Evolutionary conservation across 1,140 invertebrate genomes (phyloP), one percentile per base, ranked within the genome.

Genomic region (Heliconius nattereri): DNA sequence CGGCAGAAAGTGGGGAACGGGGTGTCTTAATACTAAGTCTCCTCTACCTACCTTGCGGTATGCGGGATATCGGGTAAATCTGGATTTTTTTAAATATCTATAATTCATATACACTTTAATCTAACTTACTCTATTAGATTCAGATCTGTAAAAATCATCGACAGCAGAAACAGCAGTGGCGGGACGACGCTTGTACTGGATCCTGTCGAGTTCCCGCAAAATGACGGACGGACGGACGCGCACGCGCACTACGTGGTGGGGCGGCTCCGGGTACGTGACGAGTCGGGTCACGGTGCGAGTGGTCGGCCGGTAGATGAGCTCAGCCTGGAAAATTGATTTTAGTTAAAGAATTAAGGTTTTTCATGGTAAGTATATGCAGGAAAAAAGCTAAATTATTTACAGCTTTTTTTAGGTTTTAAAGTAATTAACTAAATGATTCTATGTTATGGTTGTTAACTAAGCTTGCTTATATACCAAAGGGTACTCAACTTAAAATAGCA

Each of bases 81-180:
- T 3, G 9, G 9, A 45, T 5, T 11, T 45, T 40, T 45, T 45
- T 13, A 13, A 45, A 13, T 45, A 45, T 45, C 13, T 16, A 16
- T 45, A 45, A 45, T 45, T 5, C 13, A 20, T 3, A 23, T 3
- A 57, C 3, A 23, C 8, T 11, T 0, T 23, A 23, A 57, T 23
- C 54, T 11, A 75, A 54, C 94, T 96, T 95, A 97, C 97, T 95
- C 96, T 96, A 84, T 95, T 94, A 75, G 96, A 94, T 92, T 96
- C 96, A 80, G 97, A 97, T 93, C 97, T 97, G 91, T 97, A 96
- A 94, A 96, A 98, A 85, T 97, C 96, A 82, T 97, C 97, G 75
- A 96, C 94, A 52, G 96, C 95, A 52, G 95, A 95, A 88, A 97
- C 96, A 75, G 96, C 96, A 71, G 95, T 85, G 7, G 94, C 93